These are phyloP conservation scores for Vanessa tameamea DNA, from an alignment of 1,140 invertebrate genomes.

Conservation along the genomic window DNA sequence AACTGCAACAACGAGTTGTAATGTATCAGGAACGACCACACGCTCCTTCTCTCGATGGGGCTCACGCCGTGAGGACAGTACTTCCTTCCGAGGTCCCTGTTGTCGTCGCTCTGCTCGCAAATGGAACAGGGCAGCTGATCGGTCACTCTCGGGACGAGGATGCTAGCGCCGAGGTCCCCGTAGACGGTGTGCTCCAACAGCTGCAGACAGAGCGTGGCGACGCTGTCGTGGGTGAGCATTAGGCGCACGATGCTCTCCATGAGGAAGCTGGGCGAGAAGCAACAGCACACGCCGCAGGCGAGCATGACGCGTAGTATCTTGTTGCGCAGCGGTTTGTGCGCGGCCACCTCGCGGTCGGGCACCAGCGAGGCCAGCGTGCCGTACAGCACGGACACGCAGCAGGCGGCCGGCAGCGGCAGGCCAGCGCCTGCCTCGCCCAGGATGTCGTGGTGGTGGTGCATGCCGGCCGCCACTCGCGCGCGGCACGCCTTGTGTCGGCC, in stretches of 20 bases:
- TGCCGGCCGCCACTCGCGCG: constrained; percentile 60
- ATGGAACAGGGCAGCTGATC: constrained; percentile 67
- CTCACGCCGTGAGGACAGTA: constrained; percentile 61
- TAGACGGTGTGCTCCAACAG: constrained; percentile 83
- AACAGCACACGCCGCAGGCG: constrained; percentile 84
- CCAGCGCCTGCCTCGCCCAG: constrained; percentile 74
- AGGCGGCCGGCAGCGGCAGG: constrained; percentile 63
- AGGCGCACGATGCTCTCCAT: constrained; percentile 71
- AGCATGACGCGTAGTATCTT: constrained; percentile 82
- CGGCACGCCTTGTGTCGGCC: constrained; percentile 80
- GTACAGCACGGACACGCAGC: constrained; percentile 82
- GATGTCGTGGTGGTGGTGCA: constrained; percentile 83
- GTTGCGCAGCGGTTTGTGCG: constrained; percentile 71
- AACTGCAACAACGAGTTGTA: constrained; percentile 82
- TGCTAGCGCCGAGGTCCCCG: constrained; percentile 81
- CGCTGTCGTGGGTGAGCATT: constrained; percentile 60
- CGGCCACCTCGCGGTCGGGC: constrained; percentile 73
- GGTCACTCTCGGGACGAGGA: constrained; percentile 54
- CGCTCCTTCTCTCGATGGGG: constrained; percentile 65
- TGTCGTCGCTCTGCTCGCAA: constrained; percentile 65
- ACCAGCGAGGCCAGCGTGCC: constrained; percentile 81
- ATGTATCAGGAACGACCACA: constrained; percentile 82
- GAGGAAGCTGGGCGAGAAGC: constrained; percentile 80
- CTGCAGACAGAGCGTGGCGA: constrained; percentile 60
- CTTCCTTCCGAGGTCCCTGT: constrained; percentile 48